Conservation (phyloP, 2,797 vertebrate species). For the Galagoides demidoff region DNA sequence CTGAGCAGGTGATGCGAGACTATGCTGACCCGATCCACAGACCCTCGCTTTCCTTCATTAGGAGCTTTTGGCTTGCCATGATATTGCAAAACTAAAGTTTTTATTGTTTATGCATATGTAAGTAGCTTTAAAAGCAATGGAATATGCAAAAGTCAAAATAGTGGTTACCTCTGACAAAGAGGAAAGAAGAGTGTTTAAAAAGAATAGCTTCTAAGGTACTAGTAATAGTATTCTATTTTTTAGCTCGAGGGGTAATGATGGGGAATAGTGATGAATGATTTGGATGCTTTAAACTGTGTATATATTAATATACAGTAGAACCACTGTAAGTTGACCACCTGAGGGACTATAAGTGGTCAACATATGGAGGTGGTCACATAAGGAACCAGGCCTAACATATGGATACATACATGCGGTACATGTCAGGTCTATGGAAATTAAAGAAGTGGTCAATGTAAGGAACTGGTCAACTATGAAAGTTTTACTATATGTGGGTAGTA, state of each 20-base stretch:
- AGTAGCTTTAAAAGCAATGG: background rate
- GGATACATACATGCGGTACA: too few relatives aligned
- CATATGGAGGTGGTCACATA: too few relatives aligned
- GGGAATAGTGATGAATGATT: background rate
- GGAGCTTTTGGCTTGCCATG: background rate
- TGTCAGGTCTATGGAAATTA: too few relatives aligned
- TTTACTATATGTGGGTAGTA: too few relatives aligned
- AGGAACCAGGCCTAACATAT: too few relatives aligned
- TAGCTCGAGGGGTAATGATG: background rate
- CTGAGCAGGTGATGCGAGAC: background rate
- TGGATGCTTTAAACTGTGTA: background rate
- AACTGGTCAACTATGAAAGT: too few relatives aligned
- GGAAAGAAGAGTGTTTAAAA: background rate
- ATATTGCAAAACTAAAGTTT: conserved; percentile 10
- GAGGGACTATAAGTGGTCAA: too few relatives aligned
- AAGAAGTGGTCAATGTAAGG: too few relatives aligned
- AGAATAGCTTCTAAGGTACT: background rate
- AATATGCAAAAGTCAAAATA: conserved; percentile 21
- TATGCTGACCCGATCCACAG: background rate
- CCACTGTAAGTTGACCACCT: too few relatives aligned
- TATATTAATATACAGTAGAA: background rate
- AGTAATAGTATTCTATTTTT: background rate
- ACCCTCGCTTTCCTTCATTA: background rate
- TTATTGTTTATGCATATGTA: background rate
- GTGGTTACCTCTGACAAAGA: background rate